Evolutionary conservation across 2,888 invertebrate genomes (phyloP).

Genomic region (Lagria hirta): DNA sequence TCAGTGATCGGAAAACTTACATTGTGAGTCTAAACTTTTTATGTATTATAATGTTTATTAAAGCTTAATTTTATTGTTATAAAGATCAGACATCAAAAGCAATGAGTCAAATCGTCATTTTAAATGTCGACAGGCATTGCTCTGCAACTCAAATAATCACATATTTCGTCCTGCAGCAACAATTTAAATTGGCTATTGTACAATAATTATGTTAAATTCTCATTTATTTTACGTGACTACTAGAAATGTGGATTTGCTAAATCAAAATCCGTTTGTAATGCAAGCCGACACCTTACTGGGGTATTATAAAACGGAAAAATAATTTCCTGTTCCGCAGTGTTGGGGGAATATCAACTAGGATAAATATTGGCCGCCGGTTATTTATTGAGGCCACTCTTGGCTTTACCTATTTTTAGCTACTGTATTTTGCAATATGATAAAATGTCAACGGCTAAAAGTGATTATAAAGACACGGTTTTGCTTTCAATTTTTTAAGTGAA

Average conservation of each 20-base stretch:
- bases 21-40: too few species aligned
- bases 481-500: too few species aligned
- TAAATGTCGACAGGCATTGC: too few species aligned
- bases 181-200: slow-evolving; percentile 1
- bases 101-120: too few species aligned
- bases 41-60: too few species aligned
- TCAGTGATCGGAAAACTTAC: too few species aligned
- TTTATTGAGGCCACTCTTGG: slow-evolving; percentile 30
- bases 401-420: slow-evolving; percentile 16
- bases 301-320: slow-evolving; percentile 48
- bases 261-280: slow-evolving; percentile 43
- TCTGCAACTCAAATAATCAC: too few species aligned
- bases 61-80: too few species aligned
- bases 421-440: slow-evolving; percentile 3
- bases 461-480: too few species aligned
- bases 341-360: slow-evolving; percentile 45
- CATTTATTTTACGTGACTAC: slow-evolving; percentile 19
- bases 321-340: slow-evolving; percentile 44
- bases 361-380: slow-evolving; percentile 43
- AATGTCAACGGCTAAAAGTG: too few species aligned
- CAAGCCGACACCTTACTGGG: slow-evolving; percentile 40
- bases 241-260: slow-evolving; percentile 36
- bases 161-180: too few species aligned
- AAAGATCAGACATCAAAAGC: too few species aligned
- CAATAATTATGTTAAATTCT: slow-evolving; percentile 15